These are phyloP conservation scores for Trilocha varians DNA, from an alignment of 2,888 invertebrate genomes.

Conservation along the genomic window DNA sequence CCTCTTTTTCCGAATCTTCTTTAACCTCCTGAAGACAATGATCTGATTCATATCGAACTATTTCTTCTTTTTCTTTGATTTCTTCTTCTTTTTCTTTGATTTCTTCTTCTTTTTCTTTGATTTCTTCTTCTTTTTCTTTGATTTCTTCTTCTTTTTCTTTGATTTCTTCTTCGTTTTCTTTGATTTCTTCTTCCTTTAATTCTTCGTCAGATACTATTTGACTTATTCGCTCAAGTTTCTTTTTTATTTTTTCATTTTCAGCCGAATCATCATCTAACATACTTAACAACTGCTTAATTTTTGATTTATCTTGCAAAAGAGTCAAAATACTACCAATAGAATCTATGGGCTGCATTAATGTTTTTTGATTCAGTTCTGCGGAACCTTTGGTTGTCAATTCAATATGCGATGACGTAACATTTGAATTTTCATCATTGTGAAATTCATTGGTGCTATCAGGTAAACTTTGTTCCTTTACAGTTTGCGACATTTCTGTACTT, in stretches of 20 bases:
- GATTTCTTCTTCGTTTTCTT: not conserved
- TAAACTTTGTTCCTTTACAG: constrained; percentile 19
- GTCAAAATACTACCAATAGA: constrained; percentile 47
- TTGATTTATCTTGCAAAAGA: constrained; percentile 59
- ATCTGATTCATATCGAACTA: too few species aligned
- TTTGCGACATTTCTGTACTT: constrained; percentile 26
- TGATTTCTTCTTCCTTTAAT: constrained; percentile 15
- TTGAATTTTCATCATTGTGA: constrained; percentile 19
- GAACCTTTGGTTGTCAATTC: constrained; percentile 19
- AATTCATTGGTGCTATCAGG: constrained; percentile 46
- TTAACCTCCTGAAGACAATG: too few species aligned
- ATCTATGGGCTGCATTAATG: constrained; percentile 23
- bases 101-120: not conserved
- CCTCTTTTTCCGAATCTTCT: too few species aligned
- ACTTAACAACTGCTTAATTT: constrained; percentile 60
- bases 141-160: not conserved
- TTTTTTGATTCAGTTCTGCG: constrained; percentile 16
- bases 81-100: too few species aligned
- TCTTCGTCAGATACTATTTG: constrained; percentile 70
- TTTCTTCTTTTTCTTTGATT: too few species aligned
- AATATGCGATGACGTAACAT: constrained; percentile 39
- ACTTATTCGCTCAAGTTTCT: constrained; percentile 71
- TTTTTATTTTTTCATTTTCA: constrained; percentile 67
- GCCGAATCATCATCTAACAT: constrained; percentile 49
- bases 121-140: not conserved